phyloP scores from a whole-genome alignment of 2,888 invertebrate genomes.

The Agrotis puta region DNA sequence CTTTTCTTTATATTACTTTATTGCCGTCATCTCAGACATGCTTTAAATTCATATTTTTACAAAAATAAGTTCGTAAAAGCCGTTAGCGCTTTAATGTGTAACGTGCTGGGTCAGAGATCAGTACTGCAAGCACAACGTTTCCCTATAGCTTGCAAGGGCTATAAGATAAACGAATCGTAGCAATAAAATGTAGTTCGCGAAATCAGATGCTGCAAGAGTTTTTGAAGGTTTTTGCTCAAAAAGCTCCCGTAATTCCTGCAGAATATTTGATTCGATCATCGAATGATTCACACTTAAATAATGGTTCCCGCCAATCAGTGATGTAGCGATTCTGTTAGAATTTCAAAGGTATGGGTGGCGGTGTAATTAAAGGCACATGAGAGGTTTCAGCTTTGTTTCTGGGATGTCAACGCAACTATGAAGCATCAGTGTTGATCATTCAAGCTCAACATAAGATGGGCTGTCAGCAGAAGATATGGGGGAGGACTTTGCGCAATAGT shows the following conservation, averaged over 20 bases:
- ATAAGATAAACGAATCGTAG: constrained; percentile 18
- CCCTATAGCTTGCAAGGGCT: constrained; percentile 27
- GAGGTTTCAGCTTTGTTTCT: not conserved
- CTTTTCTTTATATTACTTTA: not conserved
- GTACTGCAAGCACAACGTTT: constrained; percentile 25
- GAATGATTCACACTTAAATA: no score
- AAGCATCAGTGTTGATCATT: no score
- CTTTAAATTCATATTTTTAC: constrained; percentile 25
- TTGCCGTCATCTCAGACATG: not conserved
- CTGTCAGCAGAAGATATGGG: no score
- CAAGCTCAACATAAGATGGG: no score
- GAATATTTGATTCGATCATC: no score
- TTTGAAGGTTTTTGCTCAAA: not conserved
- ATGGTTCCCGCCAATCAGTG: not conserved
- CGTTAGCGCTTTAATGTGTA: constrained; percentile 21
- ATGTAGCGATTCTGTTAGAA: not conserved
- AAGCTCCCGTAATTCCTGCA: not conserved
- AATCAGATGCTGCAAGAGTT: not conserved
- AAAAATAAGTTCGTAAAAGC: constrained; percentile 22
- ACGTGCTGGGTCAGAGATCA: constrained; percentile 50
- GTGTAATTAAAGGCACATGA: not conserved
- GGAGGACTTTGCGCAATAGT: no score
- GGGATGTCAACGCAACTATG: not conserved
- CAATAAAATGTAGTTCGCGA: constrained; percentile 17
- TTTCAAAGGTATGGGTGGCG: not conserved